Conservation (phyloP, 2,888 invertebrate species). For the Ashinkailepas kermadecensis region DNA sequence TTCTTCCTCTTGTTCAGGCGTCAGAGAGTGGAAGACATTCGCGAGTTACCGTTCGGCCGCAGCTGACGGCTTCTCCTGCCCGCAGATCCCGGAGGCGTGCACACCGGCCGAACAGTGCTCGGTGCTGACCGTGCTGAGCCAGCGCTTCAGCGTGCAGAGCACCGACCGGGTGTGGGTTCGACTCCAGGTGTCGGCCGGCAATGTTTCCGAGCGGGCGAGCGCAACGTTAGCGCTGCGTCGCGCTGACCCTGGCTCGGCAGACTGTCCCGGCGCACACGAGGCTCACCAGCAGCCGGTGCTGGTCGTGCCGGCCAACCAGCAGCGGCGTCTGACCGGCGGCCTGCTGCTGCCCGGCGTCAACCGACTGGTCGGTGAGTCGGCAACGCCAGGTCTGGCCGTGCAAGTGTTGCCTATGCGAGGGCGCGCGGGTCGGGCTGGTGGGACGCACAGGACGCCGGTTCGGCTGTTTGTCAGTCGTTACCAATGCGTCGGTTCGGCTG, state of each 20-base stretch:
- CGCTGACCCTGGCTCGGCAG: background rate
- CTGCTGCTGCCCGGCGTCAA: background rate
- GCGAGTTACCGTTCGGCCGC: no score
- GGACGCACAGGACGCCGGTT: no score
- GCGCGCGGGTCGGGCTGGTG: no score
- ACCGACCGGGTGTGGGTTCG: background rate
- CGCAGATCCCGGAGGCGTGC: background rate
- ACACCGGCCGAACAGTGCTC: background rate
- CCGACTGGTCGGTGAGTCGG: background rate
- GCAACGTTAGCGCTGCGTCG: background rate
- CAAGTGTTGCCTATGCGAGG: no score
- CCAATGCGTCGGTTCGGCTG: no score
- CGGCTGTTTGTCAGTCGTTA: no score
- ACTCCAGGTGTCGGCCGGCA: background rate
- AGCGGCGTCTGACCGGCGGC: background rate
- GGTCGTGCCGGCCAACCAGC: conserved; percentile 1
- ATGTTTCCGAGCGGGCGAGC: no score
- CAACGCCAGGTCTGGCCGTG: no score
- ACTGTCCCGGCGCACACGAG: background rate
- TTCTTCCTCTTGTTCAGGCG: no score
- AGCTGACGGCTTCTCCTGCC: no score
- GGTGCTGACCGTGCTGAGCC: background rate
- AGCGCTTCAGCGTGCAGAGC: background rate
- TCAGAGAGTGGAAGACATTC: no score
- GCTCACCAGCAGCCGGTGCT: background rate